Evolutionary conservation across 2,888 invertebrate genomes (phyloP).

Genomic region (Agrotis exclamationis): DNA sequence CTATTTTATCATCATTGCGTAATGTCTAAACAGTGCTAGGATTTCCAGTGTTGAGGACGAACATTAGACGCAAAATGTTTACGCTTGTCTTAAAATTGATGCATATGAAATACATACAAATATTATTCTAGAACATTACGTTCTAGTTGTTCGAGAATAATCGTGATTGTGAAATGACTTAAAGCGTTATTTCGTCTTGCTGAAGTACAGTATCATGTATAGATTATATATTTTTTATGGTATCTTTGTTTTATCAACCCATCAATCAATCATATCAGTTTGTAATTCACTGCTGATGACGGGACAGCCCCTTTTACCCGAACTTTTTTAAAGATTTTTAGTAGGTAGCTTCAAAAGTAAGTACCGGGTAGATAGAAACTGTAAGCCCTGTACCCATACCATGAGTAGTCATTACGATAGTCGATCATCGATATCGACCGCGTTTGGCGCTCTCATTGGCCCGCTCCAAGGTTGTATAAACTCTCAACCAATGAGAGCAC

Average conservation of each 20-base stretch:
- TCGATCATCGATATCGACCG: no score
- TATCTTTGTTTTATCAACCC: slow-evolving; percentile 11
- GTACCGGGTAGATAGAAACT: neutral
- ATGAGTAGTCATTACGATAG: no score
- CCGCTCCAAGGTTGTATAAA: no score
- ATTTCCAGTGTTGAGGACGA: neutral
- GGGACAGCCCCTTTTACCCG: neutral
- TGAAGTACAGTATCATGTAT: slow-evolving; percentile 12
- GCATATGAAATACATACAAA: neutral
- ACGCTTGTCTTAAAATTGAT: slow-evolving; percentile 7
- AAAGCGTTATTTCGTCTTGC: neutral
- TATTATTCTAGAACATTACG: slow-evolving; percentile 26
- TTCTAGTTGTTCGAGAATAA: slow-evolving; percentile 10
- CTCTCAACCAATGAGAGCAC: no score
- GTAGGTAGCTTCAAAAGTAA: no score
- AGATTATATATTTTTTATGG: neutral
- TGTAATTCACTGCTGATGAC: neutral
- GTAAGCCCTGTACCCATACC: no score
- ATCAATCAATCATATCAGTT: slow-evolving; percentile 14
- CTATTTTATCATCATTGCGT: slow-evolving; percentile 21
- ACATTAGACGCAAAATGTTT: neutral
- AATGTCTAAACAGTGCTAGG: slow-evolving; percentile 17
- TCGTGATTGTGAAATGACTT: slow-evolving; percentile 6
- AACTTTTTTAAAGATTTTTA: neutral
- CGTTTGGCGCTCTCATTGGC: no score